These are phyloP conservation scores for Hyles euphorbiae DNA, from an alignment of 1,140 invertebrate species.

Conservation along the genomic window DNA sequence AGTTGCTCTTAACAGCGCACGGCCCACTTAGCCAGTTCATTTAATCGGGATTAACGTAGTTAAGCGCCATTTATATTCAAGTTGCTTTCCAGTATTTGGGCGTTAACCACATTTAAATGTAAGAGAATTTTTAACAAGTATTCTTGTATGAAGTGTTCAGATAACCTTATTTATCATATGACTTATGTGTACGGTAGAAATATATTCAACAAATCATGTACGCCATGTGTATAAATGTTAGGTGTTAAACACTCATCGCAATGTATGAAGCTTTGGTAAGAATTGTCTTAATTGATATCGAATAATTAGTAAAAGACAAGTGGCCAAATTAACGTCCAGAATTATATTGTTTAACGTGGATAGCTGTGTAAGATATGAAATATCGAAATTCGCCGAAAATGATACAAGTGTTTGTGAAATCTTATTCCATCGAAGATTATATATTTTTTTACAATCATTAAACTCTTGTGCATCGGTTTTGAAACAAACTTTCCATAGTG, in stretches of 20 bases:
- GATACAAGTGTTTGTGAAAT: background rate
- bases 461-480: too few species aligned
- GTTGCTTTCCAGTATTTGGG: too few species aligned
- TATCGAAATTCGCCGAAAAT: background rate
- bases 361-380: background rate
- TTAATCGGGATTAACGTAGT: too few species aligned
- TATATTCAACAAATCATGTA: too few species aligned
- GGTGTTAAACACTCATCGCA: slow-evolving; percentile 6
- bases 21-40: too few species aligned
- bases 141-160: slow-evolving; percentile 9
- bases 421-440: slow-evolving; percentile 1
- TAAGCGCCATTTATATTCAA: too few species aligned
- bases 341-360: slow-evolving; percentile 2
- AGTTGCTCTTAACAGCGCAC: too few species aligned
- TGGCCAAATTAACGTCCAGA: slow-evolving; percentile 72
- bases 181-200: too few species aligned
- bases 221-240: background rate
- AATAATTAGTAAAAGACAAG: slow-evolving; percentile 54
- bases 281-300: slow-evolving; percentile 19
- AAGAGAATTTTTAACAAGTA: slow-evolving; percentile 5
- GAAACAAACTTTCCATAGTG: too few species aligned
- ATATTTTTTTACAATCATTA: background rate
- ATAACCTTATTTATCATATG: slow-evolving; percentile 1
- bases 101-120: background rate
- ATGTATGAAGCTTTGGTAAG: slow-evolving; percentile 10